Conservation (phyloP, 2,113 vertebrate genomes). For the Peromyscus maniculatus region DNA sequence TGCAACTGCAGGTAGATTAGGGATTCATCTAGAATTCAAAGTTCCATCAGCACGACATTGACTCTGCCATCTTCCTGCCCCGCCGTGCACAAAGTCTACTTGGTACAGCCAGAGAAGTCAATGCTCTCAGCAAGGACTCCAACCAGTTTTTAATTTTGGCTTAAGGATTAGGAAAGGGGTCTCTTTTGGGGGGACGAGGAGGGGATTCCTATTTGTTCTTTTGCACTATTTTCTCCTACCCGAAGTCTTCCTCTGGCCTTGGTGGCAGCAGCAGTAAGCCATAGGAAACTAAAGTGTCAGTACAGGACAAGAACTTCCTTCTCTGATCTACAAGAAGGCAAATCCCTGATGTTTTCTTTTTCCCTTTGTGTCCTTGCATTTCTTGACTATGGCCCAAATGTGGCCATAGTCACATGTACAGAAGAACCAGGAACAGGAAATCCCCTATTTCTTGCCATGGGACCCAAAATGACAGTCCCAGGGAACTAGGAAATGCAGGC, state of each 20-base stretch:
- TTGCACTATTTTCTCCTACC: neutral
- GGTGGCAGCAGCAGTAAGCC: neutral
- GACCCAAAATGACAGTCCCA: neutral
- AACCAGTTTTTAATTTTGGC: neutral
- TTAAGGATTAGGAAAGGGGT: neutral
- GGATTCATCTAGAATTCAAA: conserved; percentile 12
- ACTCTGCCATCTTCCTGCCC: neutral
- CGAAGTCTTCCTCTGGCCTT: neutral
- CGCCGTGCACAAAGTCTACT: neutral
- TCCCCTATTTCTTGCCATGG: neutral
- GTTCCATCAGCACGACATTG: neutral
- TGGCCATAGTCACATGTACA: neutral
- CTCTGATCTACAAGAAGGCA: neutral
- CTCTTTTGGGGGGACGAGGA: neutral
- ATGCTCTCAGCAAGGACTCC: neutral
- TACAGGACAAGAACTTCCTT: neutral
- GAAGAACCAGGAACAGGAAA: neutral
- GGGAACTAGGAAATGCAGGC: neutral
- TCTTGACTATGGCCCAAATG: neutral
- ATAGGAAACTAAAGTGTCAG: neutral
- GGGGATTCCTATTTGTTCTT: neutral
- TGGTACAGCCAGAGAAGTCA: neutral
- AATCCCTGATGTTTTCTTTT: neutral
- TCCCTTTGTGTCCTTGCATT: neutral
- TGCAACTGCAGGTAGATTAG: neutral